Evolutionary conservation across 2,797 vertebrate genomes (phyloP).

Genomic region (Muscicapa striata): DNA sequence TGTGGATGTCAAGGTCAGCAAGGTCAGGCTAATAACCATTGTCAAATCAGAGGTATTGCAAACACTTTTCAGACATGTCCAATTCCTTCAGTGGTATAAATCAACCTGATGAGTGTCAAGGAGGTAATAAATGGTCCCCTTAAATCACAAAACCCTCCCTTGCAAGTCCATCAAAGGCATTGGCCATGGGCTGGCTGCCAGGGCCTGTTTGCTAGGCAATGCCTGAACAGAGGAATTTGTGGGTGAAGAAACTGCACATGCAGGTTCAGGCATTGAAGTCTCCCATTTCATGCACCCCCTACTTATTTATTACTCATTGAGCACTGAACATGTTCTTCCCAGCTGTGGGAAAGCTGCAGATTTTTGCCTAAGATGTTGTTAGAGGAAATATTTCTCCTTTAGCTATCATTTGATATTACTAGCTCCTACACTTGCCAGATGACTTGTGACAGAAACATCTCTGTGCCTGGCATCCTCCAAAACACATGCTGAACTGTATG

Average conservation of each 20-base stretch:
- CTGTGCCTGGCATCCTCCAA: background rate
- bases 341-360: background rate
- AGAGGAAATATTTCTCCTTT: background rate
- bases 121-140: background rate
- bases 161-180: background rate
- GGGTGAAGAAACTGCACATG: accelerated
- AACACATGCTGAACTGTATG: accelerated
- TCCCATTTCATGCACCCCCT: background rate
- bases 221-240: background rate
- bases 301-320: background rate
- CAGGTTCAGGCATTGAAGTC: background rate
- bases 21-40: background rate
- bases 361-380: background rate
- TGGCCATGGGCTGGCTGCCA: background rate
- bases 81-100: background rate
- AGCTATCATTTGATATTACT: background rate
- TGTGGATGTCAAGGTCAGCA: background rate
- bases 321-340: background rate
- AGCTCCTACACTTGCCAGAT: background rate
- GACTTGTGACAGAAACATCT: background rate
- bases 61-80: background rate
- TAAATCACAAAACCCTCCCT: background rate
- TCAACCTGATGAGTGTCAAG: background rate
- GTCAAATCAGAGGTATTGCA: background rate
- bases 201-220: background rate